Percentiles rank a stretch among this genome's conserved stretches.
These are phyloP conservation scores for Trichopoda pennipes DNA, from an alignment of 2,888 invertebrate species.

Conservation along the genomic window DNA sequence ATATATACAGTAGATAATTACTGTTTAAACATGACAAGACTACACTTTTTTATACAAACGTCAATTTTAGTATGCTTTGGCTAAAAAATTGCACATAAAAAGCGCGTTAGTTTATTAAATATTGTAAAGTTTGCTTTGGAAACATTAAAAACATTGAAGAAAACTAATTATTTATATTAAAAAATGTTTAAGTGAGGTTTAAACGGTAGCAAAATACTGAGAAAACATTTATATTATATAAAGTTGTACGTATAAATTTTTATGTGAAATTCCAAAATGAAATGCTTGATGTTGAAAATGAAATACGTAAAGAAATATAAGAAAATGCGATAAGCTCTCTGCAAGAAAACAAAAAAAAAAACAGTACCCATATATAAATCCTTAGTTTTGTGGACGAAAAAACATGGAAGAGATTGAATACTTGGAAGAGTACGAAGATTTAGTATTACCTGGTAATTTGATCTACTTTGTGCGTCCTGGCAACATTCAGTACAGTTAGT, in stretches of 20 bases:
- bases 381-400: slow-evolving; percentile 38
- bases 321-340: slow-evolving; percentile 32
- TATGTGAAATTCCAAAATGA: slow-evolving; percentile 8
- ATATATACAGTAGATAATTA: slow-evolving; percentile 14
- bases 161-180: slow-evolving; percentile 20
- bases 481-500: slow-evolving; percentile 50
- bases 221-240: no score
- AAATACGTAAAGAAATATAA: slow-evolving; percentile 9
- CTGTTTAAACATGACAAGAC: background rate
- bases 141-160: background rate
- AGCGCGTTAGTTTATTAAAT: slow-evolving; percentile 55
- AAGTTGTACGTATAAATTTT: background rate
- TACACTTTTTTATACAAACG: slow-evolving; percentile 5
- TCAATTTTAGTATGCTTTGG: slow-evolving; percentile 33
- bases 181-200: background rate
- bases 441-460: slow-evolving; percentile 77
- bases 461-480: slow-evolving; percentile 18
- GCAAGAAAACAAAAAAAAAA: background rate
- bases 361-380: slow-evolving; percentile 1
- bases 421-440: slow-evolving; percentile 79
- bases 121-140: slow-evolving; percentile 8
- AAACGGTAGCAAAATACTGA: background rate
- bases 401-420: slow-evolving; percentile 80
- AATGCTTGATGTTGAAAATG: slow-evolving; percentile 30
- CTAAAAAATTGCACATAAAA: slow-evolving; percentile 23